These are phyloP conservation scores for Trachelus iudaicus DNA, from an alignment of 2,888 invertebrate species.

Conservation along the genomic window DNA sequence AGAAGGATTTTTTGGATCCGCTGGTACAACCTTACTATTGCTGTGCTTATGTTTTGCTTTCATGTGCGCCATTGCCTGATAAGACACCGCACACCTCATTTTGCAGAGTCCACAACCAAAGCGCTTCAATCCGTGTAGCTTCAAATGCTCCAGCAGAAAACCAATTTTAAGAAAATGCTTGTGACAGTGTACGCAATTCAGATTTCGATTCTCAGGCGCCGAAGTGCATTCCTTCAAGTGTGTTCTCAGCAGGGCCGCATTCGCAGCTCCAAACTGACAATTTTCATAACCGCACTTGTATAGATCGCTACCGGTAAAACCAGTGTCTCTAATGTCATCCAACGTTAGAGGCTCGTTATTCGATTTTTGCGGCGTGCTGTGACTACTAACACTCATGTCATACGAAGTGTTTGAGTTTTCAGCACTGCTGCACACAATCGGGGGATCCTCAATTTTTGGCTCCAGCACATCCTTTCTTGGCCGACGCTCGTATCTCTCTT, in stretches of 20 bases:
- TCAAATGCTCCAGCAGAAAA: conserved; percentile 71
- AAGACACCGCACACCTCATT: conserved; percentile 50
- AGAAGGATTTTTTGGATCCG: conserved; percentile 66
- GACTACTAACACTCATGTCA: conserved; percentile 11
- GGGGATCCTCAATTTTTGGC: neutral
- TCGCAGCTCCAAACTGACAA: conserved; percentile 63
- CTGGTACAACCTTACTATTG: conserved; percentile 63
- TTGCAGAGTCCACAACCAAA: conserved; percentile 73
- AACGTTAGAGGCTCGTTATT: conserved; percentile 40
- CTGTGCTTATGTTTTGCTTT: conserved; percentile 67
- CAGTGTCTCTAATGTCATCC: conserved; percentile 59
- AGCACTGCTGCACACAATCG: conserved; percentile 16
- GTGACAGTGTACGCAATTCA: conserved; percentile 68
- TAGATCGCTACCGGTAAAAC: conserved; percentile 64
- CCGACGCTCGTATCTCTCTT: conserved; percentile 10
- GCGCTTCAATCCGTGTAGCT: conserved; percentile 70
- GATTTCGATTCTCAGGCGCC: conserved; percentile 36
- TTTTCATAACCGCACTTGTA: conserved; percentile 67
- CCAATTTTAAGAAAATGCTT: conserved; percentile 64
- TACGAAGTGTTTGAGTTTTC: conserved; percentile 28
- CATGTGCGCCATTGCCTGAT: conserved; percentile 67
- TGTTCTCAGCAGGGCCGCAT: conserved; percentile 56
- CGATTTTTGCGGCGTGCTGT: neutral
- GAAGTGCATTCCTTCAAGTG: conserved; percentile 64
- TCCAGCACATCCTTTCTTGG: conserved; percentile 8